Percentiles rank a stretch among this genome's conserved stretches.
Evolutionary conservation across 1,140 invertebrate genomes (phyloP).

Genomic region (Caenorhabditis elegans): WBcel235 BX284606.5:9807501-9808000

Average conservation of each 20-base stretch:
- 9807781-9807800: not conserved
- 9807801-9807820: not conserved
- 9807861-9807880: not conserved
- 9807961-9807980: not conserved
- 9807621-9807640: not conserved
- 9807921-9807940: not conserved
- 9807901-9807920: not conserved
- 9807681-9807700: conserved; percentile 32
- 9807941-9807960: not conserved
- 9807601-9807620: not conserved
- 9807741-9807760: not conserved
- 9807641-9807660: not conserved
- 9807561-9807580: conserved; percentile 20
- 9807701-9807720: not conserved
- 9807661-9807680: conserved; percentile 26
- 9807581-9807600: conserved; percentile 2
- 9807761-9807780: not conserved
- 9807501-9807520: not conserved
- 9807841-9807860: conserved; percentile 8
- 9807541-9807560: conserved; percentile 26
- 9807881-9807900: not conserved
- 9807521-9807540: conserved; percentile 25
- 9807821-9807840: conserved; percentile 7
- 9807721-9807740: not conserved
- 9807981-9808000: not conserved